Evolutionary conservation across 2,113 vertebrate genomes (phyloP).

Genomic region (Sylvia atricapilla): DNA sequence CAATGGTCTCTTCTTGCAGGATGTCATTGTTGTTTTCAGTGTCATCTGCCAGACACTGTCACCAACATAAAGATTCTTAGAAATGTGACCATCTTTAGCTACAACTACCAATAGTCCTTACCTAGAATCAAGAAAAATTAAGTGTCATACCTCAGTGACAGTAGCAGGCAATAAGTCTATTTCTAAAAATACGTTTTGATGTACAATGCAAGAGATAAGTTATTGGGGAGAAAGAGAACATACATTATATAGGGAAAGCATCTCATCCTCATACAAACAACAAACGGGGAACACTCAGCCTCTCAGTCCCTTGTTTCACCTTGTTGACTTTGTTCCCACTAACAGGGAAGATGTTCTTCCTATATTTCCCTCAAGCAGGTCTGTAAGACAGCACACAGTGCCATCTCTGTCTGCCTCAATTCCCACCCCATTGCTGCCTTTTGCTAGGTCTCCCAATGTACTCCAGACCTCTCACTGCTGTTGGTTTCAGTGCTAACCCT

Average conservation of each 20-base stretch:
- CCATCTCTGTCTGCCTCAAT: not conserved
- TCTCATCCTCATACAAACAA: not conserved
- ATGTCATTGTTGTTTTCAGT: not conserved
- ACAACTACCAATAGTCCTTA: not conserved
- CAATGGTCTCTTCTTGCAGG: fast-evolving
- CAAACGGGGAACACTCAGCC: not conserved
- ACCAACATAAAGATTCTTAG: not conserved
- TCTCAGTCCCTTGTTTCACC: not conserved
- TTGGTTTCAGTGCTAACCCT: not conserved
- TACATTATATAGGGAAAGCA: not conserved
- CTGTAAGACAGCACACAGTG: not conserved
- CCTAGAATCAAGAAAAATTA: not conserved
- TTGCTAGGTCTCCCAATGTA: not conserved
- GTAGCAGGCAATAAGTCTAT: not conserved
- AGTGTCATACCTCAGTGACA: not conserved
- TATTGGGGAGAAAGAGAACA: not conserved
- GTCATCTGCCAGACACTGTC: not conserved
- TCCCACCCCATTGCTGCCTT: not conserved
- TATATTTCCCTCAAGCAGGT: not conserved
- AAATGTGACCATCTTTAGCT: not conserved
- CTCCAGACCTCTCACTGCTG: not conserved
- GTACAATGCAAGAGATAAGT: not conserved
- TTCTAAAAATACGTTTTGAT: not conserved
- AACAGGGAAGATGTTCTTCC: not conserved
- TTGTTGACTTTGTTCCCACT: not conserved